These are phyloP conservation scores for Vesta saturnalis DNA, from an alignment of 2,888 invertebrate species.

Conservation along the genomic window DNA sequence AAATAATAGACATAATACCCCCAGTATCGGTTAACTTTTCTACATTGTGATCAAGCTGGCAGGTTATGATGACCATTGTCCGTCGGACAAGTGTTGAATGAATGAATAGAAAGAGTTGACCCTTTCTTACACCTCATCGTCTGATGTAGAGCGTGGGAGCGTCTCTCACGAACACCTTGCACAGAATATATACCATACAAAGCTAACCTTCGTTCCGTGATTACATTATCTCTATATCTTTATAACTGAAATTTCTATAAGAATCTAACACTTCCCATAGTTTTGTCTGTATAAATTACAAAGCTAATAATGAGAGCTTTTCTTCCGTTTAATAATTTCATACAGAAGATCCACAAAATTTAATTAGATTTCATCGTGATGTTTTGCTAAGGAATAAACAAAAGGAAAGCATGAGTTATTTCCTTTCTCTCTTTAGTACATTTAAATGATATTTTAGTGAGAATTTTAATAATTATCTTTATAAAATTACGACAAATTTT, in stretches of 20 bases:
- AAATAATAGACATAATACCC: slow-evolving; percentile 43
- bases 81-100: slow-evolving; percentile 42
- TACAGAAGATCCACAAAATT: slow-evolving; percentile 1
- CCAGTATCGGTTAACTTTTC: slow-evolving; percentile 33
- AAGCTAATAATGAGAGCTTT: slow-evolving; percentile 26
- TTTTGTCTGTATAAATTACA: slow-evolving; percentile 25
- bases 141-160: slow-evolving; percentile 66
- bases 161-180: slow-evolving; percentile 61
- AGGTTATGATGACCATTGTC: slow-evolving; percentile 49
- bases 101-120: slow-evolving; percentile 44
- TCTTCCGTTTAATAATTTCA: slow-evolving; percentile 1
- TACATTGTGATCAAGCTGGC: slow-evolving; percentile 34
- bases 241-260: slow-evolving; percentile 24
- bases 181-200: slow-evolving; percentile 30
- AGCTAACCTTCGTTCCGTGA: slow-evolving; percentile 46
- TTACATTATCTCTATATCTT: slow-evolving; percentile 26
- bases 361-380: not conserved
- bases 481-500: too few species aligned
- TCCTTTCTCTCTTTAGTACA: too few species aligned
- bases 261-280: slow-evolving; percentile 30
- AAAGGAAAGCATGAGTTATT: too few species aligned
- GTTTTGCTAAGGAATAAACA: slow-evolving; percentile 1
- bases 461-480: too few species aligned
- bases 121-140: slow-evolving; percentile 51
- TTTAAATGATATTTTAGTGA: too few species aligned